These are phyloP conservation scores for Gambusia affinis DNA, from an alignment of 2,113 vertebrate genomes.

Conservation along the genomic window DNA sequence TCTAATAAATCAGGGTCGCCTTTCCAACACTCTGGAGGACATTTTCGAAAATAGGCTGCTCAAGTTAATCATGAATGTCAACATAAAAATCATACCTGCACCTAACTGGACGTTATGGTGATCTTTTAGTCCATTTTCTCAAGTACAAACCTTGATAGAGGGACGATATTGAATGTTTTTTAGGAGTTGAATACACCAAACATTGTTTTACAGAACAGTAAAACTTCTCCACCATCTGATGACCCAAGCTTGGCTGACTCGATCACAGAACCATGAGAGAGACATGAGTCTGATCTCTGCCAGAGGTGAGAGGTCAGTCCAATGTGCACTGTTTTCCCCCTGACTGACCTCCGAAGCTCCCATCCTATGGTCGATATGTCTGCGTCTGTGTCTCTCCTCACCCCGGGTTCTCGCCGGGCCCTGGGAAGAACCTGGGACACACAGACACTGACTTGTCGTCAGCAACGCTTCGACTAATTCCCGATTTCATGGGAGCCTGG, in stretches of 20 bases:
- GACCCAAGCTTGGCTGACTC: slow-evolving; percentile 47
- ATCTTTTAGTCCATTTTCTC: too few species aligned
- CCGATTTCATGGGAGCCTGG: slow-evolving; percentile 84
- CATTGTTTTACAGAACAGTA: slow-evolving; percentile 6
- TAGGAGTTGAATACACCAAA: too few species aligned
- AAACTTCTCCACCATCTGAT: slow-evolving; percentile 19
- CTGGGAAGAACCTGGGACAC: slow-evolving; percentile 79
- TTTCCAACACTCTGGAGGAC: too few species aligned
- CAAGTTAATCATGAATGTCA: too few species aligned
- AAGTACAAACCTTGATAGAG: too few species aligned
- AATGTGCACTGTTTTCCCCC: slow-evolving; percentile 69
- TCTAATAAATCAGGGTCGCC: too few species aligned
- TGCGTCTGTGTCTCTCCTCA: slow-evolving; percentile 59
- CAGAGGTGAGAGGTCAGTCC: slow-evolving; percentile 60
- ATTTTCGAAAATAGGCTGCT: too few species aligned
- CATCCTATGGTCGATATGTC: slow-evolving; percentile 61
- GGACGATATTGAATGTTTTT: too few species aligned
- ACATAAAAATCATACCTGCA: too few species aligned
- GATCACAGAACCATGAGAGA: slow-evolving; percentile 55
- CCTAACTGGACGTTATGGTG: too few species aligned
- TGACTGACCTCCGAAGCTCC: slow-evolving; percentile 57
- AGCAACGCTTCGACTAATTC: slow-evolving; percentile 80
- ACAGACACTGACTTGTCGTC: slow-evolving; percentile 84
- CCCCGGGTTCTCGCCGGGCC: slow-evolving; percentile 67
- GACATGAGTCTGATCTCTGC: slow-evolving; percentile 66